Evolutionary conservation across 2,888 invertebrate species (phyloP), one percentile per base, ranked within the genome.

Genomic region (Ophion obscuratus): DNA sequence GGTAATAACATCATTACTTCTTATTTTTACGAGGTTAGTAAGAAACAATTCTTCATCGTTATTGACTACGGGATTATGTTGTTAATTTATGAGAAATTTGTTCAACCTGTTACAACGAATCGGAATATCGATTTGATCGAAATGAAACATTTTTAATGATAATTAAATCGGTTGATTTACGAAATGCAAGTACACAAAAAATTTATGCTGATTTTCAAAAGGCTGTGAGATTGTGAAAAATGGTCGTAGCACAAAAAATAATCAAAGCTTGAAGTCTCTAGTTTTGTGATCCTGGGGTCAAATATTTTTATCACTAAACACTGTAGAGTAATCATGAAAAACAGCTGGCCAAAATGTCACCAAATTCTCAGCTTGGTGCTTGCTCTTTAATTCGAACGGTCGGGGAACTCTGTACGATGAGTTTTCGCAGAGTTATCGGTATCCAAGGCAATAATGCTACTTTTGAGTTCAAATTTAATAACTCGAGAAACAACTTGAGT

Each of bases 1-100:
- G 61, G 57, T 57, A 57, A 61, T 61, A 61, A 61, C 61, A 61
- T 61, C 61, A 61, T 61, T 61, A 24, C 61, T 20, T n/a, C 24
- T 61, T 47, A 2, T 61, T 61, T 5, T 61, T 61, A 61, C 20
- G 61, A 61, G 61, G 47, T 2, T 61, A 20, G 9, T 61, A 20
- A 20, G 61, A 61, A 61, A 11, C 14, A 61, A 61, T 61, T 61
- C 61, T 61, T 20, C 20, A 61, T 20, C 61, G 1, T 61, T 14
- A 61, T 47, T 14, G 14, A 11, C 47, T 47, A 4, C 24, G 61
- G 20, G 61, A 24, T n/a, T 24, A n/a, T 24, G 61, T 61, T 20
- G 61, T 61, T 4, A 61, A 61, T 61, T 20, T 20, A 14, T 61
- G 11, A 47, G 11, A 47, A 11, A 47, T 47, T 47, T 47, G 14